Evolutionary conservation across 2,797 vertebrate genomes (phyloP).

Genomic region (Danio aesculapii): DNA sequence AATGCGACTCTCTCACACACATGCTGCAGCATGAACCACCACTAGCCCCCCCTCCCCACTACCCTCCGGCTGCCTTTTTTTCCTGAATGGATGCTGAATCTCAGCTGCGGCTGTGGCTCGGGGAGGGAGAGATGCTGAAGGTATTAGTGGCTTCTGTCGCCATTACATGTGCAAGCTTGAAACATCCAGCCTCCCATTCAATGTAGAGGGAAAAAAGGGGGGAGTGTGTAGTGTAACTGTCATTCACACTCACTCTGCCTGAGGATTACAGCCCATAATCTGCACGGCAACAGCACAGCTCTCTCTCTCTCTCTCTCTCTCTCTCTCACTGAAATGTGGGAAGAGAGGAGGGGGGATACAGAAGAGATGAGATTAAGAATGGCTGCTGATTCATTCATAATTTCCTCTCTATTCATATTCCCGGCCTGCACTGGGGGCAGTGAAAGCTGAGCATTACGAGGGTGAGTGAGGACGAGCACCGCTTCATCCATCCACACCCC

Average conservation of each 20-base stretch:
- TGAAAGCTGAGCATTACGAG: conserved; percentile 17
- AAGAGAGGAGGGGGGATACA: conserved; percentile 29
- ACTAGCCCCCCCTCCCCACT: conserved; percentile 19
- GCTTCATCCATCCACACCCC: conserved; percentile 15
- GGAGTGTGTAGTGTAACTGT: conserved; percentile 46
- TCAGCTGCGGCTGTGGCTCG: conserved; percentile 49
- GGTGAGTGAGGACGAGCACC: background rate
- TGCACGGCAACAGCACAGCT: conserved; percentile 78
- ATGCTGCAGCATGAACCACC: conserved; percentile 45
- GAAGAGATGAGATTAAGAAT: conserved; percentile 68
- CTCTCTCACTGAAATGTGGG: conserved; percentile 12
- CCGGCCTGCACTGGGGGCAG: conserved; percentile 27
- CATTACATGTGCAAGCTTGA: conserved; percentile 69
- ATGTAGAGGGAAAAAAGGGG: conserved; percentile 44
- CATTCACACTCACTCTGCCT: conserved; percentile 70
- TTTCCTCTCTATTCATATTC: conserved; percentile 67
- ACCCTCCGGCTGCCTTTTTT: conserved; percentile 53
- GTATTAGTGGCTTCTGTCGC: conserved; percentile 68
- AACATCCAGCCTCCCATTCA: conserved; percentile 69
- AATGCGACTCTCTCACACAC: conserved; percentile 29
- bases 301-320: conserved; percentile 4
- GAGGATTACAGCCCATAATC: conserved; percentile 83
- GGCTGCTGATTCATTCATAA: conserved; percentile 76
- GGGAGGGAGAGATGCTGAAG: conserved; percentile 54
- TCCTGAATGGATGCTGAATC: conserved; percentile 69